Evolutionary conservation across 2,113 vertebrate species (phyloP).

Genomic region (Puffinus mauretanicus): DNA sequence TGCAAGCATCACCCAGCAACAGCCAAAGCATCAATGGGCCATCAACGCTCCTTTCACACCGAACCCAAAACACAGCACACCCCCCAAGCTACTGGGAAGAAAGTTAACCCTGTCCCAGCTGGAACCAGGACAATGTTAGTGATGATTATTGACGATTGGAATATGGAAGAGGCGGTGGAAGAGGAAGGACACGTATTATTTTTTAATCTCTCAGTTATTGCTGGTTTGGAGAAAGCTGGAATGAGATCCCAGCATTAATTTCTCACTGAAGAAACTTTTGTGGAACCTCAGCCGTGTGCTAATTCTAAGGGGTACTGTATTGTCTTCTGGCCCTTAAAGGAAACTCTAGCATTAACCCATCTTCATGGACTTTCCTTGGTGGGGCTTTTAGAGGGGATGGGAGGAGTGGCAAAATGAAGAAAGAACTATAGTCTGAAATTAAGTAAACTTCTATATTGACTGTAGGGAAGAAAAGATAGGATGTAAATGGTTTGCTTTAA

Average conservation of each 20-base stretch:
- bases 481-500: neutral
- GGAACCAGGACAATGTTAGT: no score
- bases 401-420: neutral
- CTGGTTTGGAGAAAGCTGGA: neutral
- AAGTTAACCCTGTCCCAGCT: no score
- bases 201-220: neutral
- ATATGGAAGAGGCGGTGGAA: neutral
- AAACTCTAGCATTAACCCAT: neutral
- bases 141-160: neutral
- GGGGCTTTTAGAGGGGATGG: neutral
- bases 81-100: no score
- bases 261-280: neutral
- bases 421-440: neutral
- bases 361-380: neutral
- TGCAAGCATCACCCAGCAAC: no score
- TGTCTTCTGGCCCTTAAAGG: neutral
- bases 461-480: neutral
- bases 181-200: neutral
- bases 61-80: no score
- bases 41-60: no score
- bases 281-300: neutral
- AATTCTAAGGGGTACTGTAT: neutral
- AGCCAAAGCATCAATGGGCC: no score
- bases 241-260: neutral
- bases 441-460: neutral